These are phyloP conservation scores for Gambusia yucatana DNA, from an alignment of 2,797 vertebrate genomes.

Conservation along the genomic window DNA sequence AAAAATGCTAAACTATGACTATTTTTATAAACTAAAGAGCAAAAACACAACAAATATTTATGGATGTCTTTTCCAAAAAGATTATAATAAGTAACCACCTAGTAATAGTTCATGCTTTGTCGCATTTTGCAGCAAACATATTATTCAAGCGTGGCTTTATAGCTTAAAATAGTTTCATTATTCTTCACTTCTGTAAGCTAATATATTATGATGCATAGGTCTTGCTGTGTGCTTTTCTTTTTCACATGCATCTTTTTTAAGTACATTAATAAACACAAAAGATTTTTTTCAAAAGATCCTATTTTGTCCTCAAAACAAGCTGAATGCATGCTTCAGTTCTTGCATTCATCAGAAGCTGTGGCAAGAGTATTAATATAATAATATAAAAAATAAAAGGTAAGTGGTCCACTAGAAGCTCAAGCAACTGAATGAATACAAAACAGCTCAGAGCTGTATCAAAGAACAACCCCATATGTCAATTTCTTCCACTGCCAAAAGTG, in stretches of 20 bases:
- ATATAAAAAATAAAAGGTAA: constrained; percentile 19
- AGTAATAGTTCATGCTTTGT: constrained; percentile 83
- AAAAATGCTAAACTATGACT: constrained; percentile 31
- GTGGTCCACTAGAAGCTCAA: constrained; percentile 44
- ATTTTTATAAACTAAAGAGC: constrained; percentile 47
- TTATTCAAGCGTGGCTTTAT: constrained; percentile 81
- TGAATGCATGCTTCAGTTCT: constrained; percentile 78
- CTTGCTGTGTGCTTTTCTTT: constrained; percentile 59
- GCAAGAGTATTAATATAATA: constrained; percentile 69
- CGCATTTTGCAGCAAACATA: constrained; percentile 81
- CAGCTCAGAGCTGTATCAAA: constrained; percentile 62
- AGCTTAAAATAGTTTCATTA: constrained; percentile 83
- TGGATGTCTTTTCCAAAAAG: constrained; percentile 77
- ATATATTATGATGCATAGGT: constrained; percentile 79
- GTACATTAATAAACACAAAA: constrained; percentile 86
- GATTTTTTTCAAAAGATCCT: constrained; percentile 82
- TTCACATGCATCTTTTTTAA: constrained; percentile 86
- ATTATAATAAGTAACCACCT: constrained; percentile 83
- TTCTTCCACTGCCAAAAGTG: constrained; percentile 44
- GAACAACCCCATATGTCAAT: constrained; percentile 60
- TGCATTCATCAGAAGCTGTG: constrained; percentile 82
- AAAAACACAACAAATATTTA: constrained; percentile 73
- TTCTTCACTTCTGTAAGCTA: constrained; percentile 79
- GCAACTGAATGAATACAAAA: constrained; percentile 67
- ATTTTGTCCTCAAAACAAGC: constrained; percentile 84